These are phyloP conservation scores for Harpalus rubripes DNA, from an alignment of 2,888 invertebrate genomes.

Conservation along the genomic window DNA sequence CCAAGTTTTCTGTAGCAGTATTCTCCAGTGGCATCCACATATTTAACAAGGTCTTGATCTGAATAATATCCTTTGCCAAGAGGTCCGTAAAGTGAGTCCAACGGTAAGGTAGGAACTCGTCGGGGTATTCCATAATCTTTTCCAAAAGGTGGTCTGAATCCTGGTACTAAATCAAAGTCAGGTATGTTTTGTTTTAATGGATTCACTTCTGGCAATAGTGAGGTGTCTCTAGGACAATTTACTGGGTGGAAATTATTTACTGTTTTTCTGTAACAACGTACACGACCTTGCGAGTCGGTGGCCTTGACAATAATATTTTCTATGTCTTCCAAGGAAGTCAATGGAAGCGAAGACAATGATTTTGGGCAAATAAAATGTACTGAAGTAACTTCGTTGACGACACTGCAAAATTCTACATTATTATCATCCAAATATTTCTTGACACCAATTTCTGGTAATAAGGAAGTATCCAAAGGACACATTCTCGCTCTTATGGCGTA, in stretches of 20 bases:
- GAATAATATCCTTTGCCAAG: too few relatives aligned
- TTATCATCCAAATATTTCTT: conserved; percentile 7
- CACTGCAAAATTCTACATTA: neutral
- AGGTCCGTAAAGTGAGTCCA: too few relatives aligned
- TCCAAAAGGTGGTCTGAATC: too few relatives aligned
- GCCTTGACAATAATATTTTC: neutral
- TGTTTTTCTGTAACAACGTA: neutral
- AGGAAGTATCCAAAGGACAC: conserved; percentile 2
- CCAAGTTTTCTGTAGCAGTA: neutral
- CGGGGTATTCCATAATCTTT: too few relatives aligned
- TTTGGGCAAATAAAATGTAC: neutral
- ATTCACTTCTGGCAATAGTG: neutral
- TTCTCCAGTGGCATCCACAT: neutral
- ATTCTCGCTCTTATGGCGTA: neutral
- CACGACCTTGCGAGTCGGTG: neutral
- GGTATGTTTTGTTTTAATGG: neutral
- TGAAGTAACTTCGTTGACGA: neutral
- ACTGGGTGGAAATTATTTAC: neutral
- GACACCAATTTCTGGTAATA: neutral
- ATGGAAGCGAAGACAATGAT: neutral
- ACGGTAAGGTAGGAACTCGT: too few relatives aligned
- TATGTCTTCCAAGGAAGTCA: neutral
- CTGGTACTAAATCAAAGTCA: too few relatives aligned
- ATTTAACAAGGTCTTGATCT: neutral
- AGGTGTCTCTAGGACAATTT: conserved; percentile 4